phyloP scores from a whole-genome alignment of 2,113 vertebrate genomes.

The Chaenocephalus aceratus region DNA sequence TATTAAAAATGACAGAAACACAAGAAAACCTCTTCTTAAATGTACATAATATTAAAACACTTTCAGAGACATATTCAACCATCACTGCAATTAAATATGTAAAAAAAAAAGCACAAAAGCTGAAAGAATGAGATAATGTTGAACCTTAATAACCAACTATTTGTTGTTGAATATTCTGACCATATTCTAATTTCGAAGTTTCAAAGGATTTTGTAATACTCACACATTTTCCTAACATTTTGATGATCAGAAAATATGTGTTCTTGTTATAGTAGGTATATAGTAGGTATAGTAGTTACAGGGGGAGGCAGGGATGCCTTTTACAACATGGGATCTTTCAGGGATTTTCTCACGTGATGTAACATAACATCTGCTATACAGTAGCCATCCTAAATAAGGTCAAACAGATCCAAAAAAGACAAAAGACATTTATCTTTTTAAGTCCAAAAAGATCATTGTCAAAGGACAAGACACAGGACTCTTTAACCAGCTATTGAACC shows the following conservation, averaged over 20 bases:
- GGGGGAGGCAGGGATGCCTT: neutral
- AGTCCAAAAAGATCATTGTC: constrained; percentile 10
- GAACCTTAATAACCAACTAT: no score
- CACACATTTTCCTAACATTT: neutral
- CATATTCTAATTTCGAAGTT: no score
- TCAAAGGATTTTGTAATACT: neutral
- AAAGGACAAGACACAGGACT: neutral
- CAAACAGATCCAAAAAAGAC: neutral
- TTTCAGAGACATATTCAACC: neutral
- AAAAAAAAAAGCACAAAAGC: no score
- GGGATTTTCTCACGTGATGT: constrained; percentile 23
- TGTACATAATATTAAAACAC: neutral
- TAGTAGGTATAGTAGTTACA: no score
- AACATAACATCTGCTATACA: constrained; percentile 20
- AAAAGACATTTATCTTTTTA: no score
- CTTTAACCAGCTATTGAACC: neutral
- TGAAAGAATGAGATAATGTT: no score
- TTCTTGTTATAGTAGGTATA: neutral
- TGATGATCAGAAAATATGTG: neutral
- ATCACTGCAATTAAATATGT: neutral
- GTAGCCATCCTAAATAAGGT: neutral
- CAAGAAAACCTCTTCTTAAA: neutral
- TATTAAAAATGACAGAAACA: neutral
- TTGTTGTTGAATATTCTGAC: no score
- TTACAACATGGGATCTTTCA: neutral